Evolutionary conservation across 2,888 invertebrate genomes (phyloP).

Genomic region (Stenolophus ochropezus): DNA sequence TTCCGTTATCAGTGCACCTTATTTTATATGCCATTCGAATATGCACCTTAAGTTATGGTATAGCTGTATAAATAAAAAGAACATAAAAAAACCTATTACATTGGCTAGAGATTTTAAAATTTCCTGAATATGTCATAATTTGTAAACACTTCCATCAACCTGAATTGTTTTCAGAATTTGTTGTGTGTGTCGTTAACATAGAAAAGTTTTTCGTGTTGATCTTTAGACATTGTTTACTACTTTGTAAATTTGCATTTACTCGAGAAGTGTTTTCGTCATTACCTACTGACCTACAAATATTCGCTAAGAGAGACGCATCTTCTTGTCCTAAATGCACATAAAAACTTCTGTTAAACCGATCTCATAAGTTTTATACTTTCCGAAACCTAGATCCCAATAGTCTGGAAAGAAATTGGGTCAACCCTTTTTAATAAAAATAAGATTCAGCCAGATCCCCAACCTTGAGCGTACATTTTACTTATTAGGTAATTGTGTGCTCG

Average conservation of each 20-base stretch:
- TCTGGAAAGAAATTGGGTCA: constrained; percentile 2
- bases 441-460: background rate
- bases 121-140: background rate
- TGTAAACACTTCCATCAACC: background rate
- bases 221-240: constrained; percentile 1
- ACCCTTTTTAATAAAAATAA: constrained; percentile 10
- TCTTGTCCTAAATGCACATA: background rate
- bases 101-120: too few relatives aligned
- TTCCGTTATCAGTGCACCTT: too few relatives aligned
- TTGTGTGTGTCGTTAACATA: background rate
- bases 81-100: too few relatives aligned
- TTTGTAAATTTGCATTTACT: background rate
- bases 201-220: background rate
- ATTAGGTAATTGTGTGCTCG: background rate
- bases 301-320: background rate
- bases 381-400: constrained; percentile 4
- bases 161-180: background rate
- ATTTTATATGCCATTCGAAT: too few relatives aligned
- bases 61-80: too few relatives aligned
- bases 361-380: constrained; percentile 13
- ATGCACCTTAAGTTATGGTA: too few relatives aligned
- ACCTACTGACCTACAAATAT: constrained; percentile 10
- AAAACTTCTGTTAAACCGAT: constrained; percentile 6
- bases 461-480: background rate
- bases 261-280: constrained; percentile 3